Base-by-base conservation (phyloP, 2,888 invertebrate genomes). In the Corythucha ciliata region DNA sequence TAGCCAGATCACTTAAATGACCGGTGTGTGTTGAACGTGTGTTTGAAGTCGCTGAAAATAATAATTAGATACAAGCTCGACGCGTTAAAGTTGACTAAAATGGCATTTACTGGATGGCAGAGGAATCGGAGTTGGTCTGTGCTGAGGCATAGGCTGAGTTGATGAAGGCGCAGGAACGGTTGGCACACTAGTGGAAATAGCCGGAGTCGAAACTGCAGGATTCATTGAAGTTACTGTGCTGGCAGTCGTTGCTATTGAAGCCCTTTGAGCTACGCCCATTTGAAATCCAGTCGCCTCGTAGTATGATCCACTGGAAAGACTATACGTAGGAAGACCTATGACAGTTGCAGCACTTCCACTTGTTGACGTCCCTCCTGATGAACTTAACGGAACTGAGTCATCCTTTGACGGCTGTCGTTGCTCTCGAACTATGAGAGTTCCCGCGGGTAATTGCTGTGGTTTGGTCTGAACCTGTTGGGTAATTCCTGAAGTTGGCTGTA, bases 311-410 rank as follows among this genome's bases (percentile, higher is more conserved):
- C 44, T 18, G 10, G 45, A 26, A 10, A 51, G 32, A 20, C 51
- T 51, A 45, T 51, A 51, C 29, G 12, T 29, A 29, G 29, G 10
- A 12, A 29, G 29, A 12, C 29, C 12, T 12, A 29, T 12, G n/a
- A 51, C 51, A 20, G 44, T 36, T 3, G 41, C 49, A 29, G 29
- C 29, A 32, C 49, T 36, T n/a, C n/a, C n/a, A n/a, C n/a, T n/a
- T n/a, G n/a, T n/a, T n/a, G n/a, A n/a, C n/a, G n/a, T n/a, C n/a
- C n/a, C n/a, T n/a, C n/a, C n/a, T n/a, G n/a, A n/a, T n/a, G n/a
- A n/a, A n/a, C n/a, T 5, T 16, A 4, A 33, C 33, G 14, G 5
- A 33, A 14, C 18, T 7, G 33, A 3, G 14, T 33, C 33, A 5
- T 33, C 33, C 18, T 33, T 33, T 7, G 18, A 5, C 7, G 4